Conservation (phyloP, 2,113 vertebrate genomes). For the Eira barbara region DNA sequence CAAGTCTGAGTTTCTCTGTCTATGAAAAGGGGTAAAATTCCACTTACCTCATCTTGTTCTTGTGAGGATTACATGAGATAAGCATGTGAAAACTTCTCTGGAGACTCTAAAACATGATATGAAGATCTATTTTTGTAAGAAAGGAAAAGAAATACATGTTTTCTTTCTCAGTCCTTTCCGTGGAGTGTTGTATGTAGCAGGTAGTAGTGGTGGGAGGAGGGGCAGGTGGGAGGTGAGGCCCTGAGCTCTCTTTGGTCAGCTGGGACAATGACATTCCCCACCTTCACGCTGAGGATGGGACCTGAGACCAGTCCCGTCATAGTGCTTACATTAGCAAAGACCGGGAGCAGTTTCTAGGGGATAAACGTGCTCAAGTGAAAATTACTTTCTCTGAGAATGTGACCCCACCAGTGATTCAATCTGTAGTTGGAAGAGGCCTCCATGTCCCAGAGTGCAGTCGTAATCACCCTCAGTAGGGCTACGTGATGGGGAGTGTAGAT, state of each 20-base stretch:
- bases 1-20: not conserved
- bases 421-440: not conserved
- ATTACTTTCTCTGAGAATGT: not conserved
- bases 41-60: not conserved
- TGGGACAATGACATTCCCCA: not conserved
- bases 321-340: not conserved
- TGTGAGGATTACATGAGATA: not conserved
- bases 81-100: not conserved
- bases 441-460: not conserved
- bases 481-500: not conserved
- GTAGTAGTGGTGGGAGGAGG: not conserved
- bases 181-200: not conserved
- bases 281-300: not conserved
- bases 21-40: not conserved
- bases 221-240: not conserved
- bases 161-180: not conserved
- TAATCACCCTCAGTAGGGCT: not conserved
- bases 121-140: not conserved
- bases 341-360: not conserved
- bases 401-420: not conserved
- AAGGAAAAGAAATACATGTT: not conserved
- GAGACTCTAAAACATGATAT: not conserved
- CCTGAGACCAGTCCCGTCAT: not conserved
- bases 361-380: not conserved
- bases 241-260: not conserved